Evolutionary conservation across 1,140 invertebrate genomes (phyloP).

Genomic region (Drosophila quadrilineata): DNA sequence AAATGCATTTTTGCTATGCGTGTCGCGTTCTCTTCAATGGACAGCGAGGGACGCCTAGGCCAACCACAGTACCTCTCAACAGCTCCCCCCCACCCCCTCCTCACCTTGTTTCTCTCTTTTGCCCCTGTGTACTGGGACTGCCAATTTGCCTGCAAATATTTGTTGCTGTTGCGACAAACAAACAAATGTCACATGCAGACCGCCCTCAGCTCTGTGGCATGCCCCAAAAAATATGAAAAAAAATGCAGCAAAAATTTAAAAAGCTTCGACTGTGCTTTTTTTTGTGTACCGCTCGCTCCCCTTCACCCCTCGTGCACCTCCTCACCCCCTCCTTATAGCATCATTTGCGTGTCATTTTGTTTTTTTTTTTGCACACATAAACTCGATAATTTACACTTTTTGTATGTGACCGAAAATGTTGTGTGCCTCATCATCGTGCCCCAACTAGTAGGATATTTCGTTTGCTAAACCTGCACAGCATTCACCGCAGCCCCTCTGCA

Average conservation of each 20-base stretch:
- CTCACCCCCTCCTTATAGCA: no score
- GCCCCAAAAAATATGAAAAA: not conserved
- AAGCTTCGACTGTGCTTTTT: no score
- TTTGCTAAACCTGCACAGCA: conserved; percentile 15
- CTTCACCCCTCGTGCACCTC: no score
- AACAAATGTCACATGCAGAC: conserved; percentile 56
- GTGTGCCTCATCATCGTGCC: not conserved
- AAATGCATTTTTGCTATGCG: conserved; percentile 74
- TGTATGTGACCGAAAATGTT: not conserved
- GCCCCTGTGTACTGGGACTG: conserved; percentile 22
- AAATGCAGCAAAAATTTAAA: no score
- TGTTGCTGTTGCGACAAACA: conserved; percentile 41
- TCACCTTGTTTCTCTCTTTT: not conserved
- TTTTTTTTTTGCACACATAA: conserved; percentile 56
- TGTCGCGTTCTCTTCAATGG: conserved; percentile 57
- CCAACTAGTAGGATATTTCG: not conserved
- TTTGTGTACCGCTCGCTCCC: no score
- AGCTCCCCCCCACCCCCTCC: no score
- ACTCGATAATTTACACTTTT: conserved; percentile 52
- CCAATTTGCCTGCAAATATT: conserved; percentile 58
- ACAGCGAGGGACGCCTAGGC: no score
- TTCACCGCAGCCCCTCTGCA: not conserved
- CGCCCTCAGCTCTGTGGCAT: conserved; percentile 21
- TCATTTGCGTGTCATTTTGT: conserved; percentile 40
- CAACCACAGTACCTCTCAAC: no score